These are phyloP conservation scores for Trachelus stipa DNA, from an alignment of 2,888 invertebrate species.

Conservation along the genomic window DNA sequence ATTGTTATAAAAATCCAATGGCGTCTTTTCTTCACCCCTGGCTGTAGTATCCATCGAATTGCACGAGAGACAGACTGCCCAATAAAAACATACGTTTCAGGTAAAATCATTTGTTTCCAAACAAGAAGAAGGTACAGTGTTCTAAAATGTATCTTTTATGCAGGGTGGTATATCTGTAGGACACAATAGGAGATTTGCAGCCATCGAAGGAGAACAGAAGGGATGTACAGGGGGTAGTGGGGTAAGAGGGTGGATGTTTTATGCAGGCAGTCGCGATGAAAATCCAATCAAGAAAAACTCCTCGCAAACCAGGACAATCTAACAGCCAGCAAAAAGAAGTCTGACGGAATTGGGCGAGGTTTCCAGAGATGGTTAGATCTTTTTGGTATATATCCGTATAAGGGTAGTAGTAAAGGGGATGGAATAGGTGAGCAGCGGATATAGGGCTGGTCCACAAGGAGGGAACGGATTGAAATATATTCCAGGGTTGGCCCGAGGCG, in stretches of 20 bases:
- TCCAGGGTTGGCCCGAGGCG: slow-evolving; percentile 39
- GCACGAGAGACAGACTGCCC: neutral
- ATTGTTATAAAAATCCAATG: neutral
- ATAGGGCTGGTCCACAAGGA: neutral
- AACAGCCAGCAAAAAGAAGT: slow-evolving; percentile 30
- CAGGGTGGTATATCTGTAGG: neutral
- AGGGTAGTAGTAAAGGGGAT: neutral
- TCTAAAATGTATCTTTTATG: neutral
- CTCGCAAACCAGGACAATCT: slow-evolving; percentile 39
- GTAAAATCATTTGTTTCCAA: neutral
- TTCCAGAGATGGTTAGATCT: neutral
- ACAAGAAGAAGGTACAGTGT: too few relatives aligned
- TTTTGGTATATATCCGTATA: neutral
- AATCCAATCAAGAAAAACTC: slow-evolving; percentile 46
- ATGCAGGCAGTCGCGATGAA: slow-evolving; percentile 44
- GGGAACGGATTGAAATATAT: slow-evolving; percentile 49
- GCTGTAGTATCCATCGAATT: neutral
- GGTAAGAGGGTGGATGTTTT: slow-evolving; percentile 33
- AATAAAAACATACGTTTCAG: neutral
- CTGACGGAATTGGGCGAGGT: slow-evolving; percentile 27
- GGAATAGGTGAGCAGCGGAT: slow-evolving; percentile 8
- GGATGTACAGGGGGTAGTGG: slow-evolving; percentile 12
- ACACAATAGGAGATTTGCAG: neutral
- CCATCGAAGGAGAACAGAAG: neutral
- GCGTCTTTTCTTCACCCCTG: too few relatives aligned